phyloP scores from a whole-genome alignment of 2,888 invertebrate species.

The Neuroscelio doddi region DNA sequence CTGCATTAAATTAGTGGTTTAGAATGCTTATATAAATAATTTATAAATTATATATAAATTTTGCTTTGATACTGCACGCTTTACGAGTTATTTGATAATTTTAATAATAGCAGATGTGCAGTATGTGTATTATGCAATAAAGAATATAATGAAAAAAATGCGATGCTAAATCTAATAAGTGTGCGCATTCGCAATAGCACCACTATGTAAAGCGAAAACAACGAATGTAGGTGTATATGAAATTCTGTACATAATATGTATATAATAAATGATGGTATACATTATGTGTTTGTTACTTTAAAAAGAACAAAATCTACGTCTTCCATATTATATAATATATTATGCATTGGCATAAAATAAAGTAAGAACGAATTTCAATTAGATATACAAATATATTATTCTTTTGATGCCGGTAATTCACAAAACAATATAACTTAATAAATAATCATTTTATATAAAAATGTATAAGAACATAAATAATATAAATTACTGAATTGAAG shows the following conservation, averaged over 20 bases:
- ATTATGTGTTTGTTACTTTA: constrained; percentile 8
- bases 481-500: no score
- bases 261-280: neutral
- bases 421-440: no score
- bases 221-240: neutral
- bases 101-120: constrained; percentile 59
- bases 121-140: constrained; percentile 71
- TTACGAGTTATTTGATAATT: constrained; percentile 15
- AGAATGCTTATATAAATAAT: no score
- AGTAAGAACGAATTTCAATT: no score
- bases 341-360: neutral
- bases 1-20: no score
- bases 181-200: constrained; percentile 48
- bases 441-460: no score
- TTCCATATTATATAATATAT: constrained; percentile 50
- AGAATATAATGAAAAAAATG: constrained; percentile 55
- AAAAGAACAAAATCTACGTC: constrained; percentile 63
- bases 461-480: no score
- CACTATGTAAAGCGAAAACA: constrained; percentile 20
- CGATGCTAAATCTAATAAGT: constrained; percentile 50
- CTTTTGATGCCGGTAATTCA: no score
- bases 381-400: no score
- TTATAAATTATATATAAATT: no score
- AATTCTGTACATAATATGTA: neutral
- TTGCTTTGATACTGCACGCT: constrained; percentile 16